phyloP scores from a whole-genome alignment of 2,113 vertebrate species.

The Rhinoptilus africanus region DNA sequence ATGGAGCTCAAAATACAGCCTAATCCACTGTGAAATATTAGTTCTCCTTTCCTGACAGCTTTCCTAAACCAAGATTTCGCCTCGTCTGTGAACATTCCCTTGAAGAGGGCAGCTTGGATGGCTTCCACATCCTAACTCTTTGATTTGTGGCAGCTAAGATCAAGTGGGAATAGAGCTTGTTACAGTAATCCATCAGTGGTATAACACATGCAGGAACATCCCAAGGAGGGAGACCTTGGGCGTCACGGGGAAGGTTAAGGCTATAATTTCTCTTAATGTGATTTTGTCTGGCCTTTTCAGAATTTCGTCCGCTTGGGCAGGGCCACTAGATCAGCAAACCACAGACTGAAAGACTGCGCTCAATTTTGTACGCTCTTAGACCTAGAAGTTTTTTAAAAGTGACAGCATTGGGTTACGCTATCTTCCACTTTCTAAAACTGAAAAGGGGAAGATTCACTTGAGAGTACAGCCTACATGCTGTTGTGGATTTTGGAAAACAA shows the following conservation, averaged over 20 bases:
- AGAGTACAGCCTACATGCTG: neutral
- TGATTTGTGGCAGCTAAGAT: constrained; percentile 53
- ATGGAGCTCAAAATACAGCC: constrained; percentile 24
- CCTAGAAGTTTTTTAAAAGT: neutral
- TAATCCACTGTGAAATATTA: constrained; percentile 55
- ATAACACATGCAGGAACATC: constrained; percentile 40
- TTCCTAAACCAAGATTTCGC: constrained; percentile 40
- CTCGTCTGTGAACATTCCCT: constrained; percentile 23
- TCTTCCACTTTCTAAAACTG: neutral
- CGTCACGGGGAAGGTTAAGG: constrained; percentile 4
- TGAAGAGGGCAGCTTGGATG: constrained; percentile 50
- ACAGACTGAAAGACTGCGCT: constrained; percentile 30
- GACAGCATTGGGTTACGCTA: neutral
- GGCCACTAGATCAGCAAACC: constrained; percentile 49
- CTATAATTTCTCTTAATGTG: constrained; percentile 60
- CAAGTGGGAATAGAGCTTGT: constrained; percentile 46
- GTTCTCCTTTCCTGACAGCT: constrained; percentile 53
- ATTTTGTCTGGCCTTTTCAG: constrained; percentile 52
- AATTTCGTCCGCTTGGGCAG: neutral
- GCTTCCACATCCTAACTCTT: constrained; percentile 25
- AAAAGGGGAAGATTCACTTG: neutral
- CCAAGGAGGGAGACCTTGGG: constrained; percentile 53
- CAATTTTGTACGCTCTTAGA: neutral
- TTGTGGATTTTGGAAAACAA: neutral
- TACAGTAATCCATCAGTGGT: constrained; percentile 47